phyloP scores from a whole-genome alignment of 1,140 invertebrate genomes.

The Calosoma granatense region DNA sequence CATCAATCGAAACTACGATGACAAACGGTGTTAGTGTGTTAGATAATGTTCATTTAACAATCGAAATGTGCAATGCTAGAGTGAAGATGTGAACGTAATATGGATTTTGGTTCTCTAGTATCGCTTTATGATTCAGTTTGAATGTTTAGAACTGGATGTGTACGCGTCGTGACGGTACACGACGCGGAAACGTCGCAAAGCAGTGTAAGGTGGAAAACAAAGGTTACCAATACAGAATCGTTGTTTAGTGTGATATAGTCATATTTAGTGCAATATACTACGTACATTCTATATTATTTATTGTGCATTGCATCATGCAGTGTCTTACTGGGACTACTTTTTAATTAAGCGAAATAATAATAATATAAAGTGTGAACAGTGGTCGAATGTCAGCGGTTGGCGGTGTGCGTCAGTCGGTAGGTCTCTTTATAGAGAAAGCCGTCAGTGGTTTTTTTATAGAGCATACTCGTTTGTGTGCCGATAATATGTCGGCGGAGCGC shows the following conservation, averaged over 20 bases:
- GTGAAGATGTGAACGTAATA: conserved; percentile 12
- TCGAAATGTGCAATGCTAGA: not conserved
- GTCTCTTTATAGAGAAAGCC: too few species aligned
- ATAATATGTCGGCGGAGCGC: not conserved
- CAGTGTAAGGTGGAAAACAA: conserved; percentile 1
- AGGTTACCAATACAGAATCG: not conserved
- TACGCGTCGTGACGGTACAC: not conserved
- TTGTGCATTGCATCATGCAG: too few species aligned
- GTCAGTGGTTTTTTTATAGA: too few species aligned
- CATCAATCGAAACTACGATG: conserved; percentile 9
- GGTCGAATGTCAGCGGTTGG: too few species aligned
- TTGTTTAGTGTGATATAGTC: too few species aligned
- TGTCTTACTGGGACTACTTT: too few species aligned
- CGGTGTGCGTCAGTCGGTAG: too few species aligned
- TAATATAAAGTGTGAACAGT: too few species aligned
- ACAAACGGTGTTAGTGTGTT: conserved; percentile 4
- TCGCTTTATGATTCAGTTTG: conserved; percentile 1
- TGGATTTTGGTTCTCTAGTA: not conserved
- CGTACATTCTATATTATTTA: too few species aligned
- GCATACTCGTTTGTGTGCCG: too few species aligned
- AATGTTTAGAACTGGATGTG: not conserved
- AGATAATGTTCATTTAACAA: not conserved
- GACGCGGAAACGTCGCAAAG: not conserved
- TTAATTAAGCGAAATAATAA: too few species aligned
- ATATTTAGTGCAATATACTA: too few species aligned